phyloP scores from a whole-genome alignment of 2,888 invertebrate genomes.

The Hedychridium roseum region DNA sequence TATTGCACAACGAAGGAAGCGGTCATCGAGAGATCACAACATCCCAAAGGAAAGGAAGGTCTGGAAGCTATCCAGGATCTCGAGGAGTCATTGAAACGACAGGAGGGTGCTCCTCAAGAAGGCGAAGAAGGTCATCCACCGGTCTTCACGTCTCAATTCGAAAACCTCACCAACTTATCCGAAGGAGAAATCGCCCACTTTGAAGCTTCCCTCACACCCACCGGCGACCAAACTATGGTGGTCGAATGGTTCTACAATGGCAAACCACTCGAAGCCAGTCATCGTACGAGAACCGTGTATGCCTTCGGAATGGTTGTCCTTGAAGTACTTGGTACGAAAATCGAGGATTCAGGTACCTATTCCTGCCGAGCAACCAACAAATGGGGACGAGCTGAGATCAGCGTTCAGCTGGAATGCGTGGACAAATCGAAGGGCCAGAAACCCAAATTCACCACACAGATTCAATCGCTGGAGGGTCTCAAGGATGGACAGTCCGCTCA shows the following conservation, averaged over 20 bases:
- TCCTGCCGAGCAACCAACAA: slow-evolving; percentile 89
- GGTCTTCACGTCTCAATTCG: slow-evolving; percentile 87
- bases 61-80: slow-evolving; percentile 90
- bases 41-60: slow-evolving; percentile 94
- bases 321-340: slow-evolving; percentile 93
- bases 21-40: slow-evolving; percentile 88
- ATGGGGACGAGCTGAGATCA: slow-evolving; percentile 88
- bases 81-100: slow-evolving; percentile 83
- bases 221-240: slow-evolving; percentile 91
- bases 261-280: slow-evolving; percentile 85
- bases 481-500: slow-evolving; percentile 94
- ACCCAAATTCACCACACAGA: slow-evolving; percentile 88
- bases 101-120: slow-evolving; percentile 73
- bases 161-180: slow-evolving; percentile 81
- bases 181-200: slow-evolving; percentile 98
- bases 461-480: slow-evolving; percentile 81
- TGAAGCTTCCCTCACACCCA: slow-evolving; percentile 94
- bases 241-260: slow-evolving; percentile 98
- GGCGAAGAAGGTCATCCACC: slow-evolving; percentile 86
- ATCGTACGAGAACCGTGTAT: slow-evolving; percentile 90
- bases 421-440: slow-evolving; percentile 87
- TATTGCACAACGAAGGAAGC: slow-evolving; percentile 83
- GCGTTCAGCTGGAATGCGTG: slow-evolving; percentile 81
- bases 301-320: slow-evolving; percentile 98
- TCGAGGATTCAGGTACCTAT: slow-evolving; percentile 90